Evolutionary conservation across 1,140 invertebrate genomes (phyloP).

Genomic region (Melanaphis sacchari): DNA sequence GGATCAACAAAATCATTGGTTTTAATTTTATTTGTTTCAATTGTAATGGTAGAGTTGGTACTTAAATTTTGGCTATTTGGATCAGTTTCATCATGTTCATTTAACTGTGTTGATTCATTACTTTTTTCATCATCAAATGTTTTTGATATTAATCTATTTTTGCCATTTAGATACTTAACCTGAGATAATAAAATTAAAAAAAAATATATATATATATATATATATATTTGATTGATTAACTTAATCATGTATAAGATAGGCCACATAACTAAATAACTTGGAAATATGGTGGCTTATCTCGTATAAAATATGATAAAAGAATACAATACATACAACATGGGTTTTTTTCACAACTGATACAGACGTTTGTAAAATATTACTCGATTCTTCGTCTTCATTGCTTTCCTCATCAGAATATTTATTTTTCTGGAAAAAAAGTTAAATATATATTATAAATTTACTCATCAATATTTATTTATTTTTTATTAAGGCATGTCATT

Average conservation of each 20-base stretch:
- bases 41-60: not conserved
- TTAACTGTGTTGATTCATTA: not conserved
- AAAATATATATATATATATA: no score
- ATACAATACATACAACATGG: not conserved
- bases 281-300: no score
- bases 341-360: not conserved
- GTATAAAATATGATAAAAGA: not conserved
- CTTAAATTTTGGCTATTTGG: not conserved
- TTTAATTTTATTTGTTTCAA: not conserved
- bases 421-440: not conserved
- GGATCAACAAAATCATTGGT: not conserved
- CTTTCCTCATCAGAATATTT: constrained; percentile 5
- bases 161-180: not conserved
- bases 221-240: not conserved
- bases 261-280: not conserved
- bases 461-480: not conserved
- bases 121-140: not conserved
- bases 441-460: not conserved
- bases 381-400: not conserved
- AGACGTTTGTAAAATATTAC: not conserved
- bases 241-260: not conserved
- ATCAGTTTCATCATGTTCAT: not conserved
- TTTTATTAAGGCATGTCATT: not conserved
- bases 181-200: not conserved
- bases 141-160: not conserved